These are phyloP conservation scores for Chromobotia macracanthus DNA, from an alignment of 2,797 vertebrate species.

Conservation along the genomic window DNA sequence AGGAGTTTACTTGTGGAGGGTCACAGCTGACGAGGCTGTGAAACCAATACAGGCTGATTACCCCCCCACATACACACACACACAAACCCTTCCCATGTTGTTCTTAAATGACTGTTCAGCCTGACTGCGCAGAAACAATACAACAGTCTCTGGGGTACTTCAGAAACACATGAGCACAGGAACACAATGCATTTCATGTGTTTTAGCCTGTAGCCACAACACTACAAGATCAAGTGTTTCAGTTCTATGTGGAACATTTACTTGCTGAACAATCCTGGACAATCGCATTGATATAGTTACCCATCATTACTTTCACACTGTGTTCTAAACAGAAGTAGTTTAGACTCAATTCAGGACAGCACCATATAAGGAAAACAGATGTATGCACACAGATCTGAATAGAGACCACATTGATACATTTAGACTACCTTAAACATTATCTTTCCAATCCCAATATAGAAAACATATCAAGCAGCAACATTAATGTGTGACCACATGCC, in stretches of 20 bases:
- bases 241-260: background rate
- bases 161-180: conserved; percentile 34
- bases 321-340: conserved; percentile 20
- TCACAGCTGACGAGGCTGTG: conserved; percentile 46
- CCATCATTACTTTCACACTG: conserved; percentile 13
- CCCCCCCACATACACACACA: background rate
- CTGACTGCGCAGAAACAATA: conserved; percentile 33
- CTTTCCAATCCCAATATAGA: background rate
- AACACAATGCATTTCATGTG: conserved; percentile 28
- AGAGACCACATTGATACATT: conserved; percentile 8
- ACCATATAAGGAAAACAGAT: conserved; percentile 9
- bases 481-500: conserved; percentile 1
- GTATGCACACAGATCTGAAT: conserved; percentile 20
- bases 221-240: no score
- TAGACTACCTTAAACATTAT: conserved; percentile 17
- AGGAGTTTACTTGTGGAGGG: conserved; percentile 43
- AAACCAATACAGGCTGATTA: conserved; percentile 49
- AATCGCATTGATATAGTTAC: background rate
- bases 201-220: background rate
- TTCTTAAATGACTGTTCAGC: conserved; percentile 6
- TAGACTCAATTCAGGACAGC: background rate
- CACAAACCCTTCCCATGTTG: conserved; percentile 33
- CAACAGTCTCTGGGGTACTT: conserved; percentile 24
- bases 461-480: conserved; percentile 14
- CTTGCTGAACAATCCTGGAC: background rate